Evolutionary conservation across 1,140 invertebrate genomes (phyloP).

Genomic region (Tachypleus tridentatus): DNA sequence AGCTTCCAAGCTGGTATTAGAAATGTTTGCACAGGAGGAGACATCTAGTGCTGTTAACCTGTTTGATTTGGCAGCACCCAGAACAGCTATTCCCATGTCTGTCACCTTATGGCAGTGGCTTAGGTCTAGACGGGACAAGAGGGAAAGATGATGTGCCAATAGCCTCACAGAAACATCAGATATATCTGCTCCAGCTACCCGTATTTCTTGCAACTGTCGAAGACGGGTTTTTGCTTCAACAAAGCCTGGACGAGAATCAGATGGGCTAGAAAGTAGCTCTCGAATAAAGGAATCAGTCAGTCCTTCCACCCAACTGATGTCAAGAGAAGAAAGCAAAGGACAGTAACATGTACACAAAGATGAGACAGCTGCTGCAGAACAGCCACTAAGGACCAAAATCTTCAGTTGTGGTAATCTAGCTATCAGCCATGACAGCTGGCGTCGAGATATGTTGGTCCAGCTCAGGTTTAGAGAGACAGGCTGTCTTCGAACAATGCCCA

Average conservation of each 20-base stretch:
- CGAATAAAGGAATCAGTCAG: slow-evolving; percentile 65
- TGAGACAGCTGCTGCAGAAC: slow-evolving; percentile 53
- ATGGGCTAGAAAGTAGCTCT: slow-evolving; percentile 61
- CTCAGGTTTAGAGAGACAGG: slow-evolving; percentile 63
- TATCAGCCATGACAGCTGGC: slow-evolving; percentile 77
- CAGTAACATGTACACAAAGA: slow-evolving; percentile 71
- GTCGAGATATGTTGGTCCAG: slow-evolving; percentile 71
- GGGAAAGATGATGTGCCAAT: slow-evolving; percentile 59
- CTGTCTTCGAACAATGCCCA: slow-evolving; percentile 74
- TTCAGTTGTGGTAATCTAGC: slow-evolving; percentile 66
- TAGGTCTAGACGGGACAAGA: slow-evolving; percentile 57
- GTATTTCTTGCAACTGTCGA: slow-evolving; percentile 55
- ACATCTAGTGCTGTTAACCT: slow-evolving; percentile 54
- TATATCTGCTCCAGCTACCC: slow-evolving; percentile 71
- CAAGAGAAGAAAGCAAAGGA: slow-evolving; percentile 56
- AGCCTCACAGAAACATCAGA: slow-evolving; percentile 71
- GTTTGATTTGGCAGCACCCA: slow-evolving; percentile 49
- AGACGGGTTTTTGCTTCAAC: slow-evolving; percentile 67
- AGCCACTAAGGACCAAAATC: slow-evolving; percentile 63
- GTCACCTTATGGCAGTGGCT: slow-evolving; percentile 70
- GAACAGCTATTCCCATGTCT: slow-evolving; percentile 69
- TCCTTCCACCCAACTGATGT: slow-evolving; percentile 59
- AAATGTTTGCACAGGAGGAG: slow-evolving; percentile 63
- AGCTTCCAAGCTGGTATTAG: slow-evolving; percentile 66
- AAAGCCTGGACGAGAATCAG: slow-evolving; percentile 65